Base-by-base conservation (phyloP, 2,113 vertebrate genomes). In the Rhinoderma darwinii region DNA sequence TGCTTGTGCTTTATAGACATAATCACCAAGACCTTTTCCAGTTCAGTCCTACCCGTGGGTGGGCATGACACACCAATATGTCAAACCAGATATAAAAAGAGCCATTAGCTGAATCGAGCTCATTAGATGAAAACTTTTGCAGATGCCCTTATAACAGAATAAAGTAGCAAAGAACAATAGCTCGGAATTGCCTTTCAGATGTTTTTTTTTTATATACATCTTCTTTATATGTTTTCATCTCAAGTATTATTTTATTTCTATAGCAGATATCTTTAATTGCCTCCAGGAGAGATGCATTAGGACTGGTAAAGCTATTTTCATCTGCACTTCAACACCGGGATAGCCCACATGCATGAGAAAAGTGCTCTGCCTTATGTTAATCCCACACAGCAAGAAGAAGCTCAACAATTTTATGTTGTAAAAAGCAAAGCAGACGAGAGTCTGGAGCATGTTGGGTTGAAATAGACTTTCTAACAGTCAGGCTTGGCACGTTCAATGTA, bases 261-360 rank as follows among this genome's bases (percentile, higher is more conserved):
- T 30, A 66, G 50, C 73, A 85, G 73, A 85, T 85, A 63, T 85
- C 41, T 35, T 54, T 85, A 85, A 77, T 85, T 63, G 84, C n/a
- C 54, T 61, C 72, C 25, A 44, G 37, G 56, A 75, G 56, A 59
- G 73, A 50, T 85, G 54, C 54, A 61, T 77, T 77, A 63, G 35
- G 41, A 32, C 74, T 85, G 84, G 73, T 66, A 85, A 85, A 85
- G 30, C 56, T 41, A 77, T 84, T 84, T 75, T 63, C 73, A 76
- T 63, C 17, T 63, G 44, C 73, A 61, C 41, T 43, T 22, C 22
- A 61, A 44, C 41, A 77, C 56, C 84, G 78, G 50, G 70, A 84
- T 32, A 50, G 39, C 51, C 72, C 41, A 77, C 83, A 59, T 77
- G 84, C 54, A 63, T 8, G 25, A 59, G 63, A 5, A 66, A 61